These are phyloP conservation scores for Pan troglodytes DNA, from an alignment of 2,113 vertebrate genomes.

Conservation along the genomic window NHGRI_mPanTro3-v2.1_pri NC_072408.2:127505501-127506000, in stretches of 20 bases:
- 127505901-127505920: background rate
- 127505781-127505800: background rate
- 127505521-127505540: constrained; percentile 25
- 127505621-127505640: constrained; percentile 8
- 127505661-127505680: background rate
- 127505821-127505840: background rate
- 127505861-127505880: background rate
- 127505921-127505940: background rate
- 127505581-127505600: background rate
- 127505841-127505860: too few species aligned
- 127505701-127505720: background rate
- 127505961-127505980: background rate
- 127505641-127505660: background rate
- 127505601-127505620: background rate
- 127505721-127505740: background rate
- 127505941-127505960: background rate
- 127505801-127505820: background rate
- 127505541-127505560: background rate
- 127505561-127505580: constrained; percentile 35
- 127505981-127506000: constrained; percentile 6
- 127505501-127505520: background rate
- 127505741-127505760: background rate
- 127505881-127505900: background rate
- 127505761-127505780: background rate
- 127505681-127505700: background rate